Conservation (phyloP, 2,797 vertebrate species). For the Oryzias sinensis region DNA sequence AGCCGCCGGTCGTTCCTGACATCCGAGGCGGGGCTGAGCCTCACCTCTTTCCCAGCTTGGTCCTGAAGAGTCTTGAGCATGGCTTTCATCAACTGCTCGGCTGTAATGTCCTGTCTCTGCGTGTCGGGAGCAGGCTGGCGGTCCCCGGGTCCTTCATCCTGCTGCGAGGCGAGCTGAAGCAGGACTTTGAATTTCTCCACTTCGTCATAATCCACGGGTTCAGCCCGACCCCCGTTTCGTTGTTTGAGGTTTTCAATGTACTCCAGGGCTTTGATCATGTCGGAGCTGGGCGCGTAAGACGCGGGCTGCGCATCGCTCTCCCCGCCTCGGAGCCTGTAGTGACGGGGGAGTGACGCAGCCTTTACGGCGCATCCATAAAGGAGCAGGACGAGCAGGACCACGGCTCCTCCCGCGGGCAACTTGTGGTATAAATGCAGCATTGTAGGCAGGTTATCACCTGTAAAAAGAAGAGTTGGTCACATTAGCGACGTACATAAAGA, state of each 20-base stretch:
- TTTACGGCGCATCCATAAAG: conserved; percentile 76
- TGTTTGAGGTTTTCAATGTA: conserved; percentile 97
- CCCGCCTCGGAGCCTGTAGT: conserved; percentile 86
- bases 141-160: conserved; percentile 77
- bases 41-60: conserved; percentile 82
- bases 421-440: conserved; percentile 79
- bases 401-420: conserved; percentile 76
- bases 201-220: conserved; percentile 85
- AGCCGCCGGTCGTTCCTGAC: conserved; percentile 77
- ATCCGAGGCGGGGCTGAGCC: conserved; percentile 61
- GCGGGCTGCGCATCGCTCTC: conserved; percentile 78
- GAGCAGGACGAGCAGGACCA: conserved; percentile 79
- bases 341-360: conserved; percentile 86
- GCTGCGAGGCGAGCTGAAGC: conserved; percentile 77
- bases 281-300: conserved; percentile 83
- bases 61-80: conserved; percentile 86
- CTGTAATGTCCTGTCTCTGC: conserved; percentile 76
- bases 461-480: conserved; percentile 11
- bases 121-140: conserved; percentile 66
- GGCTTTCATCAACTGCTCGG: conserved; percentile 87
- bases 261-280: conserved; percentile 96
- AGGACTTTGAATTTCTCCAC: conserved; percentile 80
- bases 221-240: conserved; percentile 74
- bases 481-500: neutral
- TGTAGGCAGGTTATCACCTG: conserved; percentile 71